A percentile compares a stretch with the other conserved stretches of the same genome.
These are phyloP conservation scores for Neoascia interrupta DNA, from an alignment of 2,888 invertebrate genomes.

Conservation along the genomic window DNA sequence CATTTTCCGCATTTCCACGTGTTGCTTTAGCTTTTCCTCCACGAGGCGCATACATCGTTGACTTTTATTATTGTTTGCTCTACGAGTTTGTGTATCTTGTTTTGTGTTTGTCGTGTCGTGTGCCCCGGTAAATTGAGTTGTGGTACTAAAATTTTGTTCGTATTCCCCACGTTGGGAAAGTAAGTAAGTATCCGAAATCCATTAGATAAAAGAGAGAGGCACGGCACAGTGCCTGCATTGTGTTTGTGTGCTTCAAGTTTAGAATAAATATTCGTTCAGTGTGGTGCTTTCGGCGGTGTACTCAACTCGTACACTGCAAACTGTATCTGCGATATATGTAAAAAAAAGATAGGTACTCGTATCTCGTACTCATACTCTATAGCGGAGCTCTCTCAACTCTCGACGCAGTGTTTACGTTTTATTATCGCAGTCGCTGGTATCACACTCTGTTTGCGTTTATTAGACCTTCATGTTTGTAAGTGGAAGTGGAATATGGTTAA, in stretches of 20 bases:
- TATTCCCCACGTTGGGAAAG: slow-evolving; percentile 2
- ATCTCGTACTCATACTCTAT: no score
- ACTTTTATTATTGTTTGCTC: slow-evolving; percentile 38
- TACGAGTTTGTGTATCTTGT: slow-evolving; percentile 9
- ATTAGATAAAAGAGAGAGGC: slow-evolving; percentile 30
- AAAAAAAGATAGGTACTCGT: no score
- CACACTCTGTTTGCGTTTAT: slow-evolving; percentile 36
- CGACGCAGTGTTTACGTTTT: slow-evolving; percentile 29
- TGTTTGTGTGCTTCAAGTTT: slow-evolving; percentile 13
- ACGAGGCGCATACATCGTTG: neutral
- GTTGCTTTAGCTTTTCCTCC: slow-evolving; percentile 32
- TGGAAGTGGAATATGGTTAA: slow-evolving; percentile 39
- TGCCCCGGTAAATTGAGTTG: slow-evolving; percentile 34
- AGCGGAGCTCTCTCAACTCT: slow-evolving; percentile 10
- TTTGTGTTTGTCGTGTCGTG: neutral
- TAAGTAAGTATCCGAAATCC: slow-evolving; percentile 36
- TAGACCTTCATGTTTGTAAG: slow-evolving; percentile 38
- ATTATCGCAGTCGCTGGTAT: slow-evolving; percentile 39
- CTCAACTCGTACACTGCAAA: no score
- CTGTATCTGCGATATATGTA: neutral
- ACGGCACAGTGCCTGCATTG: neutral
- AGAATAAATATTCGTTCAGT: slow-evolving; percentile 19
- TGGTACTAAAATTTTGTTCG: neutral
- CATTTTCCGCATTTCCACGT: slow-evolving; percentile 55
- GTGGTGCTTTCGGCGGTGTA: no score